These are phyloP conservation scores for Patella caerulea DNA, from an alignment of 2,888 invertebrate species.

Conservation along the genomic window DNA sequence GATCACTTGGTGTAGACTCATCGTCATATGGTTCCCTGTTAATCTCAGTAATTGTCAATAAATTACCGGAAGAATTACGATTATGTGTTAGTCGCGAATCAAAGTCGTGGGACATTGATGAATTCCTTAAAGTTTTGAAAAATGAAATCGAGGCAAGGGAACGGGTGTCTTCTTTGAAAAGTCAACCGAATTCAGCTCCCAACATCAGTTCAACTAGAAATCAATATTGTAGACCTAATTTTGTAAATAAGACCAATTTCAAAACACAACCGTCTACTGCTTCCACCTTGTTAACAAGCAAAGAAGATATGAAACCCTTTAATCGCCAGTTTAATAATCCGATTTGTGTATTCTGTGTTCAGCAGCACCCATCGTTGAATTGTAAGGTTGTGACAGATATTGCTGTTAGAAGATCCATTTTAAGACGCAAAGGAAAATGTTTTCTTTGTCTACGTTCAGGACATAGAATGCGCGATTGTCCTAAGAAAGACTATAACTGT, in stretches of 20 bases:
- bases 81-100: neutral
- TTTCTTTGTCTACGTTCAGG: neutral
- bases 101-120: neutral
- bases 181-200: neutral
- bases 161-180: neutral
- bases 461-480: neutral
- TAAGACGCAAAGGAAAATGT: neutral
- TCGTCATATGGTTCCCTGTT: neutral
- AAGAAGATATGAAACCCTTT: no score
- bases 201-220: neutral
- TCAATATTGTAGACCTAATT: neutral
- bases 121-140: neutral
- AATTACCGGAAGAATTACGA: neutral
- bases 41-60: neutral
- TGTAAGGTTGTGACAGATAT: neutral
- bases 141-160: neutral
- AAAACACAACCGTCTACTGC: neutral
- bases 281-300: neutral
- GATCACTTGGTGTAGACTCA: neutral
- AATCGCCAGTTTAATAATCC: neutral
- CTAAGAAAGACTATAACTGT: neutral
- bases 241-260: neutral
- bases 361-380: neutral
- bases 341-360: neutral
- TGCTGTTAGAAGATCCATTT: neutral